Base-by-base conservation (phyloP, 2,113 vertebrate species). In the Oostethus manadensis region DNA sequence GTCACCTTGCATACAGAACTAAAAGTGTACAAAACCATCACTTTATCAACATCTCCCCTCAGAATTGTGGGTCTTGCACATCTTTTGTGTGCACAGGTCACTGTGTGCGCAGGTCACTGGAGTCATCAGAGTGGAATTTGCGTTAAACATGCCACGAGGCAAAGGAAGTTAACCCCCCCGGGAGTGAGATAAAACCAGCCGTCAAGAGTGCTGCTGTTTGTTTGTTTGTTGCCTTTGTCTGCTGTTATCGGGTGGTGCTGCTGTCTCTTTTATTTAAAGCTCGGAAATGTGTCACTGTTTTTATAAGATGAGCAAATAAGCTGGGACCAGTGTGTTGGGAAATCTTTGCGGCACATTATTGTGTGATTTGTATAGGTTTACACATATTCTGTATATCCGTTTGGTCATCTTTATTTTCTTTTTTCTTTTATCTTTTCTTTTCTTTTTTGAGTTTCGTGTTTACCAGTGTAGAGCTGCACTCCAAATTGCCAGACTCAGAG, bases 221-320 rank as follows among this genome's bases (percentile, higher is more conserved):
- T 90, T 55, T 91, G 89, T 89, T 90, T 91, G 85, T 88, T 76
- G 3, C 68, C 85, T 81, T 88, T 92, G 88, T 90, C 78, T 88
- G 85, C 78, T 85, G 84, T 74, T 71, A 65, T 75, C 56, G 2
- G 21, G 64, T 22, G 56, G 60, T 60, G 63, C 71, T 73, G 57
- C 76, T 79, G 79, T 76, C 70, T 56, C 58, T 61, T 72, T 86
- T 91, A 88, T 90, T 81, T 76, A 84, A 77, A 59, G 79, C 59
- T 90, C 85, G 80, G 88, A 91, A 89, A 73, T 67, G 60, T 62
- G 43, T 70, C 62, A 61, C 74, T 79, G 80, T 85, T 83, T 70
- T 72, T 84, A 83, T 22, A 71, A 89, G 86, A 87, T 64, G 84
- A 87, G 85, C 68, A 53, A 84, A 85, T 35, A 64, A 71, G 62